Base-by-base conservation (phyloP, 2,113 vertebrate species). In the Tachysurus fulvidraco region DNA sequence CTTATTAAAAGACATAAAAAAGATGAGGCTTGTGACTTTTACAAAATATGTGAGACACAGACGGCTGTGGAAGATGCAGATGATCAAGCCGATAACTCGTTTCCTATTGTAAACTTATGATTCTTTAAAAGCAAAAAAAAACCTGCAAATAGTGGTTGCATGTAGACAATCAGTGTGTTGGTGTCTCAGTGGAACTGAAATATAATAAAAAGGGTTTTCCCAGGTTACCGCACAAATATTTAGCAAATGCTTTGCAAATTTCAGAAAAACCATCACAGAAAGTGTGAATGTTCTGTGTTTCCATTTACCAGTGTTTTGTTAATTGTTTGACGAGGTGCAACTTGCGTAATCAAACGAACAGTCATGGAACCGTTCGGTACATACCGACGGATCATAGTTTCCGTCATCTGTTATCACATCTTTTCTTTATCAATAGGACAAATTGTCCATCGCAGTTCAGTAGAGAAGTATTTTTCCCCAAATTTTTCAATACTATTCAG, bases 221-320 rank as follows among this genome's bases (percentile, higher is more conserved):
- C 57, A 60, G 10, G 57, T 11, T 41, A 44, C 78, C 50, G 14
- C 17, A 80, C 10, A 25, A 80, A 36, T 59, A 19, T 60, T 80
- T 36, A 57, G 55, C 19, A 41, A 60, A 44, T 60, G 30, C 30
- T 60, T 1, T 44, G 30, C 0, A 2, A 60, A 60, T 81, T 81
- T 60, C 28, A 59, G 55, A 81, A 59, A 77, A 81, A 81, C 30
- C 54, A 41, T 60, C 55, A 81, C 78, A 41, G 78, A 81, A 81
- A 81, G 19, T 81, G 30, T 81, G 57, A 81, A 81, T 81, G 78
- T 59, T 81, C 55, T 81, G 78, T 59, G 78, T 81, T 81, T 81
- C 78, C 78, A 44, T 81, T 30, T 41, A 81, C 28, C 30, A 60
- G 50, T 78, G 25, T 78, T 28, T 77, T 28, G 23, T 77, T 54